A percentile compares a stretch with the other conserved stretches of the same genome.
Evolutionary conservation across 2,113 vertebrate genomes (phyloP).

Genomic region (Oenanthe oenanthe): DNA sequence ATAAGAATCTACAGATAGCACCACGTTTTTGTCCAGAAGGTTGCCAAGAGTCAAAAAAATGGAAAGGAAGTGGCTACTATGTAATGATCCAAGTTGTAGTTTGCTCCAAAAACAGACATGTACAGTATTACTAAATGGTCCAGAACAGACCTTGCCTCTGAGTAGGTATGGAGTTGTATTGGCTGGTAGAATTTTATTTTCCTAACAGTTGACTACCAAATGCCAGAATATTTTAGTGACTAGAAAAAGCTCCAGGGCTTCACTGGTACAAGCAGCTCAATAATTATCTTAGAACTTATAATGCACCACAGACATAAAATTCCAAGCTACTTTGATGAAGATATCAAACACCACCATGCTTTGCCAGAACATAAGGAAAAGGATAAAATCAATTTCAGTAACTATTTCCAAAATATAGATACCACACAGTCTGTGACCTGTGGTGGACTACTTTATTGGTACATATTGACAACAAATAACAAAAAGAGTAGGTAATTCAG

Average conservation of each 20-base stretch:
- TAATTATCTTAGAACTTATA: neutral
- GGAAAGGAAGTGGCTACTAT: neutral
- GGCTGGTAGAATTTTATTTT: neutral
- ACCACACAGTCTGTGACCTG: neutral
- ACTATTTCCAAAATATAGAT: neutral
- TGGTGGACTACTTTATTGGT: neutral
- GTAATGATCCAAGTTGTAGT: neutral
- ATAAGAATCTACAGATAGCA: neutral
- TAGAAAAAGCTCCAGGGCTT: neutral
- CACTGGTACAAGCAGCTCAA: neutral
- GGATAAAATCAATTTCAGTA: neutral
- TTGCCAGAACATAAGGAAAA: neutral
- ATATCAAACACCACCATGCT: neutral
- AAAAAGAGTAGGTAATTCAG: neutral
- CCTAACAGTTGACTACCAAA: neutral
- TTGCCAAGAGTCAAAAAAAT: neutral
- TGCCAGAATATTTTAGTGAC: neutral
- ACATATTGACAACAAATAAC: neutral
- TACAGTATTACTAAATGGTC: neutral
- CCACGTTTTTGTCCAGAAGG: neutral
- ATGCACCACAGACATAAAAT: neutral
- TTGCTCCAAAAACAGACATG: neutral
- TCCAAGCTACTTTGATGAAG: neutral
- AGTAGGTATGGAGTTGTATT: neutral
- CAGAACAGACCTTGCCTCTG: neutral